Conservation (phyloP, 2,113 vertebrate genomes). For the Anseranas semipalmata region DNA sequence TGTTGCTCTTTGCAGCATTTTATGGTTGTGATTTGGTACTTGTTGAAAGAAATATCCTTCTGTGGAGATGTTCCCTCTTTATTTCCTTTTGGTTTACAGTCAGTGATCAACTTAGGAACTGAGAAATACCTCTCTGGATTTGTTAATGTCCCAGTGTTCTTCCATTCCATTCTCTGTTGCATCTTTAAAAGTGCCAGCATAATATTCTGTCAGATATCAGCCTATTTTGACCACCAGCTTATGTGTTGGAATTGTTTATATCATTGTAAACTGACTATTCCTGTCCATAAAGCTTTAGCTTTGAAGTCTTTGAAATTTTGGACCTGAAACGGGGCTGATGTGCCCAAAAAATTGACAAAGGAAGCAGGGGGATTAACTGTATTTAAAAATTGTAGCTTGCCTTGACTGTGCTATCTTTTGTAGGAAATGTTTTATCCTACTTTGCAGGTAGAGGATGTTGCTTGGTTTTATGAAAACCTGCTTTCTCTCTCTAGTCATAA, state of each 20-base stretch:
- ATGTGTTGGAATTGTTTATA: background rate
- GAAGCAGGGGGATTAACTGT: accelerated
- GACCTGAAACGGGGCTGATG: background rate
- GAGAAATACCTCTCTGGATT: background rate
- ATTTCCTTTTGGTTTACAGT: background rate
- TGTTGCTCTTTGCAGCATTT: background rate
- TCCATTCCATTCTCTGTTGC: background rate
- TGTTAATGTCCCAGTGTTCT: background rate
- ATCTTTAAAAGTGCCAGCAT: background rate
- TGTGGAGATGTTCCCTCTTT: background rate
- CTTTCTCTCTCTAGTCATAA: constrained; percentile 16
- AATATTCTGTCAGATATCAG: background rate
- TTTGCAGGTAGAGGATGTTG: background rate
- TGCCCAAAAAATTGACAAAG: background rate
- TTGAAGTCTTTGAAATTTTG: background rate
- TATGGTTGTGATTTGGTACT: background rate
- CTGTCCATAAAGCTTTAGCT: background rate
- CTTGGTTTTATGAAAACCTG: background rate
- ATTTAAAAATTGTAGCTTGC: background rate
- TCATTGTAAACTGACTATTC: background rate
- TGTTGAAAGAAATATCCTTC: background rate
- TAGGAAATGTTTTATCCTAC: background rate
- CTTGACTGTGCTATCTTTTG: background rate
- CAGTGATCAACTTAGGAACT: background rate
- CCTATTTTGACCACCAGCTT: background rate